These are phyloP conservation scores for Protobothrops flavoviridis DNA, from an alignment of 2,113 vertebrate species.

Conservation along the genomic window DNA sequence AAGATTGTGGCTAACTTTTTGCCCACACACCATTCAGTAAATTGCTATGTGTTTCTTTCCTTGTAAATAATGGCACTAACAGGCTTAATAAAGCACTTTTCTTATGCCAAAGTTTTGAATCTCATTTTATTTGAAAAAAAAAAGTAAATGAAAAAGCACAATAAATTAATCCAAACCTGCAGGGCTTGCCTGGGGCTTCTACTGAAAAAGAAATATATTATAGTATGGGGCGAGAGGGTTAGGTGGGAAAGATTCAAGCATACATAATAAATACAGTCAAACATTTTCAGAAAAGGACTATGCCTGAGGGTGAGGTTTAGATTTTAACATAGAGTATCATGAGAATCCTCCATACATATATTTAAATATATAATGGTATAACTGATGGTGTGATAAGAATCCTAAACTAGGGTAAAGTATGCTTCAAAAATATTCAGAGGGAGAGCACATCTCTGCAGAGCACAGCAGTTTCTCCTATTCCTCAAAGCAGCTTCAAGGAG, in stretches of 20 bases:
- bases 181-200: neutral
- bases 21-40: neutral
- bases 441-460: neutral
- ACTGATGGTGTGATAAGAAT: neutral
- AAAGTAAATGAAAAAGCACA: constrained; percentile 21
- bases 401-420: neutral
- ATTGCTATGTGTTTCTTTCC: neutral
- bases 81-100: neutral
- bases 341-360: neutral
- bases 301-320: neutral
- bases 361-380: neutral
- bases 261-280: constrained; percentile 37
- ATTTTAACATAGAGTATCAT: neutral
- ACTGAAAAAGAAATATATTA: neutral
- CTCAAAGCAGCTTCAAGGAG: neutral
- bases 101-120: constrained; percentile 15
- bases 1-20: neutral
- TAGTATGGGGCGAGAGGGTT: neutral
- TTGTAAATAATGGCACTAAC: neutral
- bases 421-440: neutral
- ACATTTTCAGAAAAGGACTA: constrained; percentile 3
- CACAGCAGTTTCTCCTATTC: neutral
- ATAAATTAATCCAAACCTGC: constrained; percentile 15
- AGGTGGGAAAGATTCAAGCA: constrained; percentile 12
- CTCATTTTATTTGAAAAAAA: constrained; percentile 13